Conservation (phyloP, 2,888 invertebrate species). For the Netelia inedita region DNA sequence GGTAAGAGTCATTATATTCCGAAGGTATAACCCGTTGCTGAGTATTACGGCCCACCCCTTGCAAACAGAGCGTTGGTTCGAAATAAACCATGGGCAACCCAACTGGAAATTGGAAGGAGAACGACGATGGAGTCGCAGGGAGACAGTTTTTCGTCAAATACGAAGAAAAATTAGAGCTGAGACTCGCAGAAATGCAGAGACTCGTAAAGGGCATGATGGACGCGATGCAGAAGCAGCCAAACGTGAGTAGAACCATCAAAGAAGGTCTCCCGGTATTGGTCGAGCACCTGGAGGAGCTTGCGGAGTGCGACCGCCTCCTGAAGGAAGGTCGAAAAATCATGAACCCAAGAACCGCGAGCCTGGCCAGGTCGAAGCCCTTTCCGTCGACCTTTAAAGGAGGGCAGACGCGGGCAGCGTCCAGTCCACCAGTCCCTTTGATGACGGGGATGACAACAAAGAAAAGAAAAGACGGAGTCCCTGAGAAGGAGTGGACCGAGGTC, state of each 20-base stretch:
- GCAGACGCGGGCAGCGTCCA: too few species aligned
- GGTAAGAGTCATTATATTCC: too few species aligned
- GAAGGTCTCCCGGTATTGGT: neutral
- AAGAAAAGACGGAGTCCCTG: neutral
- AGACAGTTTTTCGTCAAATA: neutral
- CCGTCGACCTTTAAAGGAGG: too few species aligned
- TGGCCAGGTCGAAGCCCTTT: neutral
- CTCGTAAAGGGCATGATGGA: neutral
- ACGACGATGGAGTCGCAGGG: too few species aligned
- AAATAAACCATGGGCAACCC: neutral
- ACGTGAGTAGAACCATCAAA: neutral
- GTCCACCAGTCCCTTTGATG: too few species aligned
- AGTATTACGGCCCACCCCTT: too few species aligned
- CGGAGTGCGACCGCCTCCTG: neutral
- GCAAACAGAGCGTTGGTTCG: too few species aligned
- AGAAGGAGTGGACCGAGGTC: neutral
- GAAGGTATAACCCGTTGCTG: too few species aligned
- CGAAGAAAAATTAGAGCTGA: neutral
- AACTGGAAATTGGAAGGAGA: neutral
- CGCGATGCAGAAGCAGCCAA: neutral
- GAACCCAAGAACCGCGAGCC: neutral
- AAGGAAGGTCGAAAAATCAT: neutral
- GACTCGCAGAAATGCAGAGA: neutral
- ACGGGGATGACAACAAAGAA: too few species aligned
- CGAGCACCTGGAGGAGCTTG: too few species aligned